Evolutionary conservation across 2,113 vertebrate genomes (phyloP), one percentile per base, ranked within the genome.

Genomic region (Cololabis saira): DNA sequence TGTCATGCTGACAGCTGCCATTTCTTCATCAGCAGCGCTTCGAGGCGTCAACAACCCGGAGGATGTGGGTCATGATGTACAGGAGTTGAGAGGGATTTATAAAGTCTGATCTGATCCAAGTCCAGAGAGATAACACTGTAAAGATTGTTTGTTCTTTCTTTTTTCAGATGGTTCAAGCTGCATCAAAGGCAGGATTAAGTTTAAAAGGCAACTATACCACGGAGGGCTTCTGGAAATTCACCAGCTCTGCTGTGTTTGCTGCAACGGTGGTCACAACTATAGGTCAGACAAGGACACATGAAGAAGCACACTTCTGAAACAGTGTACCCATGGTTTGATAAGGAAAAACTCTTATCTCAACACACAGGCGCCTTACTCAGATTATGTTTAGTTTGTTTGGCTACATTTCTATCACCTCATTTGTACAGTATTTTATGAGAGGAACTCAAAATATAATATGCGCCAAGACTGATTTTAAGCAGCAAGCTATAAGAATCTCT

Each of bases 221-320:
- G 1, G 91, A 95, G 69, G 94, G 94, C 16, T 93, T 93, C 81
- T 97, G 96, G 96, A 93, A 95, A 82, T 94, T 94, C 72, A 86
- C 90, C 54, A 96, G 95, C 52, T 97, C 96, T 8, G 95, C 96
- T 75, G 95, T 97, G 90, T 97, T 98, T 63, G 96, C 95, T 16
- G 93, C 96, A 52, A 96, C 95, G 12, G 93, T 96, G 62, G 89
- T 97, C 86, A 96, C 96, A 47, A 98, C 96, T 6, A 96, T 98
- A 54, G 94, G 96, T 97, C 84, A 91, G 92, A 50, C 1, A 2
- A 2, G 24, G 24, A 27, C 24, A 27, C 24, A 5, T 37, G 33
- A 37, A 37, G 33, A 37, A 5, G 24, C 24, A 27, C 24, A 27
- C 24, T 27, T 27, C 24, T 27, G 24, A 27, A 2, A 27, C 24